These are phyloP conservation scores for Syrrhaptes paradoxus DNA, from an alignment of 2,113 vertebrate species.

Conservation along the genomic window DNA sequence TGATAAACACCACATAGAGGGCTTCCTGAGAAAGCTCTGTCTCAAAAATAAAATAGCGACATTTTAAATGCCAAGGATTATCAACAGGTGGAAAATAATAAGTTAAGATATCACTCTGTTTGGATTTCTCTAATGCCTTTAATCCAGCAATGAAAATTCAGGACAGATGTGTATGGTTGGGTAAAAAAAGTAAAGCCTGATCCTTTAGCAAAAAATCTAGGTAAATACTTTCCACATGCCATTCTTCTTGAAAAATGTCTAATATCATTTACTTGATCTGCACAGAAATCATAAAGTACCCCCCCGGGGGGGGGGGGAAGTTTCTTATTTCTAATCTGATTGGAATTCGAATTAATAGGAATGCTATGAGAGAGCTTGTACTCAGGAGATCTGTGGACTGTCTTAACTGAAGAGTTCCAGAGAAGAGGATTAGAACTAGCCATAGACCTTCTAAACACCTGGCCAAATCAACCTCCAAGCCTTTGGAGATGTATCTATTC, in stretches of 20 bases:
- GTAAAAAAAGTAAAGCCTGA: not conserved
- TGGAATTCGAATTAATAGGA: not conserved
- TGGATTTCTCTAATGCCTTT: conserved; percentile 16
- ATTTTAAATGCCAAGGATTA: conserved; percentile 38
- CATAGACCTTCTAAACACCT: not conserved
- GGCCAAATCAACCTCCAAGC: not conserved
- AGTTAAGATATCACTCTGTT: not conserved
- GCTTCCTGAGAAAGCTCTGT: not conserved
- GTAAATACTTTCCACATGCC: not conserved
- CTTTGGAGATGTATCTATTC: not conserved
- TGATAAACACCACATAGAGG: conserved; percentile 14
- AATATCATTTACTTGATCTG: not conserved
- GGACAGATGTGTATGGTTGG: not conserved
- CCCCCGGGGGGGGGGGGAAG: accelerated
- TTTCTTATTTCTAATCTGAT: not conserved
- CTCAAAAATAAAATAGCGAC: conserved; percentile 15
- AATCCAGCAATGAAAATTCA: conserved; percentile 14
- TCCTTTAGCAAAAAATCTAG: not conserved
- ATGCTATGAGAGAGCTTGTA: not conserved
- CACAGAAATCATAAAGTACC: not conserved
- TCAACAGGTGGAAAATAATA: conserved; percentile 34
- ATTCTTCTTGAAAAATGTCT: not conserved
- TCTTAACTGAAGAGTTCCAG: not conserved
- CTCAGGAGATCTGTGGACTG: not conserved
- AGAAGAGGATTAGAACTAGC: not conserved